These are phyloP conservation scores for Semicossyphus pulcher DNA, from an alignment of 2,113 vertebrate species.

Conservation along the genomic window DNA sequence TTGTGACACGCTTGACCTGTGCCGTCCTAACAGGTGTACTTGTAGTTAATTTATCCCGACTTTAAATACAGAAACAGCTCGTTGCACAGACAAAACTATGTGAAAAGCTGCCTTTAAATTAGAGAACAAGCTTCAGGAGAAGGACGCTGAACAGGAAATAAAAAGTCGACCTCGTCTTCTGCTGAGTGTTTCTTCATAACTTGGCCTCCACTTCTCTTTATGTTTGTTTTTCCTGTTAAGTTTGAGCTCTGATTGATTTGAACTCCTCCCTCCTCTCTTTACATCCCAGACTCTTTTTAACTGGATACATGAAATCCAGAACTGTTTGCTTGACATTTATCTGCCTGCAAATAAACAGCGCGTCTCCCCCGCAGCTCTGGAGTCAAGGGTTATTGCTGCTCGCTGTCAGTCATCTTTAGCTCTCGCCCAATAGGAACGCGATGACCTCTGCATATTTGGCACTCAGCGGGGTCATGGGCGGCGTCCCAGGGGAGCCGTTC, in stretches of 20 bases:
- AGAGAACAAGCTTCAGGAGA: no score
- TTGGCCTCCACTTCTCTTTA: not conserved
- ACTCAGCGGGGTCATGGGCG: slow-evolving; percentile 90
- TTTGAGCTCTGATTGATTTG: not conserved
- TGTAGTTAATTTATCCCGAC: no score
- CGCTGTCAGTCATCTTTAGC: slow-evolving; percentile 87
- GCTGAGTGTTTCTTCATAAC: not conserved
- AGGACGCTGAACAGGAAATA: no score
- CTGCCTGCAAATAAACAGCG: slow-evolving; percentile 61
- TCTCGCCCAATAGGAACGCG: slow-evolving; percentile 84
- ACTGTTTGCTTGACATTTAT: slow-evolving; percentile 73
- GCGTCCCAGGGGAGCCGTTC: slow-evolving; percentile 90
- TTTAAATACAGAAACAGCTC: no score
- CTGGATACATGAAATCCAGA: slow-evolving; percentile 45
- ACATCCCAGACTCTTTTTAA: slow-evolving; percentile 35
- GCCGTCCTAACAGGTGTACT: no score
- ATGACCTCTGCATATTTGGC: slow-evolving; percentile 96
- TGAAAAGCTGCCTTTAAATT: no score
- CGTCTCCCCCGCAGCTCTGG: slow-evolving; percentile 52
- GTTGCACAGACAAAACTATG: no score
- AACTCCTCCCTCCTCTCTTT: slow-evolving; percentile 28
- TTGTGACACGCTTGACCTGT: not conserved
- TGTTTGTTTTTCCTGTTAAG: slow-evolving; percentile 20
- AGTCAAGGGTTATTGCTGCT: slow-evolving; percentile 81
- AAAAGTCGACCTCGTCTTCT: no score